Evolutionary conservation across 2,888 invertebrate species (phyloP), one percentile per base, ranked within the genome.

Genomic region (Brachypalpus laphriformis): DNA sequence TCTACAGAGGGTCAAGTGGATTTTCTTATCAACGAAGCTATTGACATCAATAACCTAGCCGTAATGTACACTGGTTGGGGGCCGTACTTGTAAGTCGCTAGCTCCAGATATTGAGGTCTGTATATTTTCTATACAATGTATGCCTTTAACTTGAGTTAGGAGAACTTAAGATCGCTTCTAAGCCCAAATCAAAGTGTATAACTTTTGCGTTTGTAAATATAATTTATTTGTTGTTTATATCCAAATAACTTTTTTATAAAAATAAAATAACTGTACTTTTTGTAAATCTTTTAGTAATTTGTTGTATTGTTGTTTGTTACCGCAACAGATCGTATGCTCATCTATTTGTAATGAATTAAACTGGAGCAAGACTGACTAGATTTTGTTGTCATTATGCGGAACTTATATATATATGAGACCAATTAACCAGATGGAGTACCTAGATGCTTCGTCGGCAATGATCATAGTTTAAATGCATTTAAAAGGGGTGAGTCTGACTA

Each of bases 1-100:
- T 98, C 98, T 1, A 96, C 98, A 0, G 98, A 98, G 92, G 99
- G 99, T 7, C 98, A 99, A 93, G 97, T 98, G 0, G 96, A 97
- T 90, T 96, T 96, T 91, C 93, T 99, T 9, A 98, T 99, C 87
- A 94, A 95, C 74, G 98, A 99, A 92, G 98, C 99, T 0, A 97
- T 96, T 14, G 96, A 95, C 91, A 93, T 97, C 65, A 95, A 96
- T 89, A 98, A 98, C 92, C 93, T 99, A 11, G 96, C 97, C 88
- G 96, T 97, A 92, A 99, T 99, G 99, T 99, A 97, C 90, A 94
- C 97, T 66, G 99, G 99, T 7, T 99, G 99, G 99, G 97, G 97
- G 42, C 95, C 98, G 1, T 98, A 95, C 90, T 91, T 97, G 88
- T 98, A 92, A 93, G n/a, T n/a, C n/a, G n/a, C n/a, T n/a, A n/a